Evolutionary conservation across 2,113 vertebrate species (phyloP), one percentile per base, ranked within the genome.

Genomic region (Morone chrysops): DNA sequence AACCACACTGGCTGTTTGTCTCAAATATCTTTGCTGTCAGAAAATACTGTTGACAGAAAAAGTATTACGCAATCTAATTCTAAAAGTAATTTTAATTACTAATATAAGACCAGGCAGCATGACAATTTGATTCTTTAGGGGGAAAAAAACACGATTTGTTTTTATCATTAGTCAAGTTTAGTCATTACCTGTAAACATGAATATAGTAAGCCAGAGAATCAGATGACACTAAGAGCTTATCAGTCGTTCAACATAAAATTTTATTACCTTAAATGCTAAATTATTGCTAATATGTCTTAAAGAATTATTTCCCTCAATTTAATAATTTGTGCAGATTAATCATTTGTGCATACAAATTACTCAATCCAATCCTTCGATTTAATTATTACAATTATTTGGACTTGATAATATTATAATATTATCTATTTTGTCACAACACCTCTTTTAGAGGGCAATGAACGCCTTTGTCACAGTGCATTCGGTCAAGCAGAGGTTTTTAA

Each of bases 21-120:
- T 82, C 54, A 38, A 85, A 76, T 82, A 60, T 80, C 80, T 9
- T 41, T 72, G 62, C 45, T 78, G 60, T 61, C 54, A 70, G 63
- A 67, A 60, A 41, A 61, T 2, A 60, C n/a, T 10, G 9, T 4
- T 8, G 25, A 40, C 22, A 57, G 14, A 41, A 56, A 54, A 59
- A 51, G 53, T 9, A 9, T 69, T 53, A 51, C 5, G 7, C 69
- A 84, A 60, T 38, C 9, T 68, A n/a, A 72, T 50, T 41, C 22
- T 22, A 36, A 73, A 76, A 67, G 74, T 62, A 38, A 71, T 60
- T 59, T 61, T 41, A 40, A 4, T 62, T 13, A 31, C 22, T 63
- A 59, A 77, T 71, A 57, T 8, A 17, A 56, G 25, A 41, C 25
- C 5, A 57, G 56, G 72, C 40, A 63, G 76, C 36, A 78, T 67